These are phyloP conservation scores for Leptosomus discolor DNA, from an alignment of 2,113 vertebrate species.

Conservation along the genomic window DNA sequence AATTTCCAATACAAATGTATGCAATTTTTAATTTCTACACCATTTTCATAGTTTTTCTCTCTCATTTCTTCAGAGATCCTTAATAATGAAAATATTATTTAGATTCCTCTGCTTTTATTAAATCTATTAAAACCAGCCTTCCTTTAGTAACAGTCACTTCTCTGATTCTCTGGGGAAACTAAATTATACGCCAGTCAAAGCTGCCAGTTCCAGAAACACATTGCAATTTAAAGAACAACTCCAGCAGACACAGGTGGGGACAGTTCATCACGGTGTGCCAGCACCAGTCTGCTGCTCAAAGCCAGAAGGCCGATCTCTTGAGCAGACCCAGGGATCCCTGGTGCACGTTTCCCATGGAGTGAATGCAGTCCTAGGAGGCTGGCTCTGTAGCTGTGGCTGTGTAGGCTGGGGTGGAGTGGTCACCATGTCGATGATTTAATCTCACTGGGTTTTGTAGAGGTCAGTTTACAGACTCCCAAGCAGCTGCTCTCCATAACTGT, in stretches of 20 bases:
- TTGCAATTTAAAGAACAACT: conserved; percentile 3
- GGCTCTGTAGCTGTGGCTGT: background rate
- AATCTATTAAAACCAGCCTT: conserved; percentile 38
- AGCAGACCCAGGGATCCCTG: background rate
- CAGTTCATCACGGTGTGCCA: background rate
- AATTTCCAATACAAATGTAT: background rate
- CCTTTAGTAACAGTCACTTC: conserved; percentile 2
- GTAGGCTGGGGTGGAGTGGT: background rate
- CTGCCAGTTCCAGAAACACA: background rate
- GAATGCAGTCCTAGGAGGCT: fast-evolving
- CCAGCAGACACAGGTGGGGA: conserved; percentile 10
- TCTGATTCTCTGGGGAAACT: conserved; percentile 1
- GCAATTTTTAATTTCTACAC: background rate
- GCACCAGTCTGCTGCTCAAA: background rate
- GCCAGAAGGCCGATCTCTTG: background rate
- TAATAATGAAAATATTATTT: conserved; percentile 25
- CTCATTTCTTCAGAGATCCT: conserved; percentile 19
- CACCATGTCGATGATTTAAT: background rate
- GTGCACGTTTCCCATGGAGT: fast-evolving
- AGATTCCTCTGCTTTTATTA: conserved; percentile 43
- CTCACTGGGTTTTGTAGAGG: background rate
- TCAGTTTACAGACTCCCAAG: background rate
- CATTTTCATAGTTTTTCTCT: background rate
- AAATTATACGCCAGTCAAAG: conserved; percentile 25
- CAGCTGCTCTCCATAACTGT: conserved; percentile 30